phyloP scores from a whole-genome alignment of 64 coral and sea anemone genomes.

The Montipora capricornis region DNA sequence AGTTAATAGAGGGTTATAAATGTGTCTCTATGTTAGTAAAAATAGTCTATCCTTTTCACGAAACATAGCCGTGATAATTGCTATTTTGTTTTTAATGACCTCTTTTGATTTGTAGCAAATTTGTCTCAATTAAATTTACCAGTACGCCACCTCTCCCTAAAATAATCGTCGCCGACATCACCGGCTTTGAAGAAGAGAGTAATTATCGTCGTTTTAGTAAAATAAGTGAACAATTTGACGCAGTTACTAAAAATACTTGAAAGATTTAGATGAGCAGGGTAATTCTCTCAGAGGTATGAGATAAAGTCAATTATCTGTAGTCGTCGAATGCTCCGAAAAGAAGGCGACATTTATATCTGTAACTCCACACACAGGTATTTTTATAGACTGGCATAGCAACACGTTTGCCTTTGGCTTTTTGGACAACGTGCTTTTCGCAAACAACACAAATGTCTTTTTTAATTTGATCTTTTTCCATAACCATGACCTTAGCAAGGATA shows the following conservation, averaged over 20 bases:
- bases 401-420: neutral
- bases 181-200: neutral
- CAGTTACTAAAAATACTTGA: slow-evolving; percentile 29
- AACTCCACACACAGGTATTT: neutral
- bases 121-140: neutral
- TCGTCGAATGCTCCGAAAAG: neutral
- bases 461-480: neutral
- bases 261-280: neutral
- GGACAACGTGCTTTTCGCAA: neutral
- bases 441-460: neutral
- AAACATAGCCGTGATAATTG: neutral
- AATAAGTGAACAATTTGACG: slow-evolving; percentile 3
- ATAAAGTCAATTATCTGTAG: neutral
- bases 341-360: neutral
- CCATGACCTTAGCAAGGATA: neutral
- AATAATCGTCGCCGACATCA: neutral
- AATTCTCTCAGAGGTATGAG: slow-evolving; percentile 12
- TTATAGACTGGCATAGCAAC: neutral
- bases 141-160: neutral
- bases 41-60: neutral
- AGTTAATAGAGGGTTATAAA: neutral
- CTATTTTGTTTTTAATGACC: neutral
- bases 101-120: neutral
- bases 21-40: neutral
- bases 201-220: slow-evolving; percentile 24